Evolutionary conservation across 37 sponge, comb jelly and placozoan genomes (phyloP), one percentile per base, ranked within the genome.

Genomic region (Geodia barretti): DNA sequence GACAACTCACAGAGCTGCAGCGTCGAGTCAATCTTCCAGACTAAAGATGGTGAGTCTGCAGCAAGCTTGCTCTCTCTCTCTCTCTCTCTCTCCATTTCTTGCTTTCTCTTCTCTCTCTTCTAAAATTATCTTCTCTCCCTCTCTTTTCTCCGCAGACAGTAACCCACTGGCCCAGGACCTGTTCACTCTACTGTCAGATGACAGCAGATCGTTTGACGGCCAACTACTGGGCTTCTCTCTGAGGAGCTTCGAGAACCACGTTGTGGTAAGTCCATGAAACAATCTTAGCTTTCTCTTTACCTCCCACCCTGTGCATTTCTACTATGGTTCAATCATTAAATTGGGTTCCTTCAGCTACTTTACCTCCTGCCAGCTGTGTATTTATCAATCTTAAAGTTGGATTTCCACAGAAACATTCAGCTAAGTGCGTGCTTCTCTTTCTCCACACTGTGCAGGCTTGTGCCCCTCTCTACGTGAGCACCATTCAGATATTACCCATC

Each of bases 191-290:
- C 68, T 41, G 0, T 79, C 79, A 17, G 2, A 9, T 2, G 8
- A 42, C 29, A 21, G 41, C 29, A 17, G 9, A 7, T 72, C 64
- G 0, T 72, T 32, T 7, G 29, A 24, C 14, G 78, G 78, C 17
- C 73, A 79, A 60, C 63, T 79, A 29, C 24, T 86, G 73, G 86
- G 79, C 0, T 78, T 64, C 64, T 62, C 63, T 11, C 65, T 86
- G 40, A 35, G 71, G 42, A 76, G 69, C 3, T 39, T 70, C 54
- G 72, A 29, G 4, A 61, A 68, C 19, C 31, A 65, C 54, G 83
- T 83, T n/a, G 75, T 83, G 75, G 83, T 83, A 42, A 8, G 83
- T n/a, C n/a, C n/a, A n/a, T n/a, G n/a, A n/a, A n/a, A 64, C 4
- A 11, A 37, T 34, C 63, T 37, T 64, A 39, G 65, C 14, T 4